Evolutionary conservation across 1,140 invertebrate genomes (phyloP).

Genomic region (Danaus plexippus): DNA sequence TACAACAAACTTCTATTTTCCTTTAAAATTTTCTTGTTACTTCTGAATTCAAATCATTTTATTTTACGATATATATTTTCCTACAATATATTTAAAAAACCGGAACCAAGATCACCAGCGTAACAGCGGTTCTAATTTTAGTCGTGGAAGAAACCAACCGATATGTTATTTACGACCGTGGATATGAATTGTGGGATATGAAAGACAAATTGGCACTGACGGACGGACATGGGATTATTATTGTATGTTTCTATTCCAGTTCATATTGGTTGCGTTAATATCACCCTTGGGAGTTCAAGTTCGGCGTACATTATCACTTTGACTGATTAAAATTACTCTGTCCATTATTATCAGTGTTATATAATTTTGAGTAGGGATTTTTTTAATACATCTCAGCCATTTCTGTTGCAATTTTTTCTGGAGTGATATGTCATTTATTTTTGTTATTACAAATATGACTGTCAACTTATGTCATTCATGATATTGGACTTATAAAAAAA

Average conservation of each 20-base stretch:
- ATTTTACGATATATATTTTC: background rate
- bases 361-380: background rate
- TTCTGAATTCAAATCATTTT: background rate
- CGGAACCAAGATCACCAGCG: constrained; percentile 1
- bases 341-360: background rate
- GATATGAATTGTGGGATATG: constrained; percentile 9
- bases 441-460: no score
- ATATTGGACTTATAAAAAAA: no score
- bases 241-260: constrained; percentile 1
- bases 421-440: no score
- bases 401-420: constrained; percentile 2
- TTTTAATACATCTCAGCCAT: background rate
- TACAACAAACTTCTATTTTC: no score
- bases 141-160: constrained; percentile 7
- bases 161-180: constrained; percentile 3
- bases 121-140: constrained; percentile 10
- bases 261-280: no score
- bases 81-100: constrained; percentile 1
- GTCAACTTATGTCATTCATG: no score
- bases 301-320: background rate
- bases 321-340: background rate
- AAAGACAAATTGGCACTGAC: constrained; percentile 14
- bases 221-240: constrained; percentile 4
- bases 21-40: no score
- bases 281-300: no score